Evolutionary conservation across 2,113 vertebrate genomes (phyloP), one percentile per base, ranked within the genome.

Genomic region (Asarcornis scutulata): DNA sequence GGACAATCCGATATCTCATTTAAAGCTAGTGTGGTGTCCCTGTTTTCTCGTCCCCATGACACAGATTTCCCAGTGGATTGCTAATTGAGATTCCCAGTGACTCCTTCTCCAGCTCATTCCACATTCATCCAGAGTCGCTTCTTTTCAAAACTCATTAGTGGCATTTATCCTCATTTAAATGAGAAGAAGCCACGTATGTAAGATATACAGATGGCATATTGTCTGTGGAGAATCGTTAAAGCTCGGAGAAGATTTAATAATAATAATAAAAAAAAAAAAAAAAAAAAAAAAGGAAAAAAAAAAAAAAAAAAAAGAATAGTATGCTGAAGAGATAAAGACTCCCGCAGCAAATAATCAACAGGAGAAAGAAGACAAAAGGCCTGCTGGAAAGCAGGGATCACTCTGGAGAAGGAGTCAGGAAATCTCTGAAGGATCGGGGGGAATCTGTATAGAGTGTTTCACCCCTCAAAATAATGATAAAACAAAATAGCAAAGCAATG

Each of bases 131-230:
- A 0, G 74, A 95, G 90, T 1, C 1, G 1, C 74, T 73, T 67
- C 91, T 87, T 97, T 94, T 97, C 94, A 94, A 93, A 96, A 95
- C 93, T 92, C 96, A 94, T 95, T 93, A 97, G 86, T 81, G 68
- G 83, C 91, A 93, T 96, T 97, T 97, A 95, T 93, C 86, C 75
- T 93, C 90, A 92, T 96, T 94, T 86, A 78, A 94, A 95, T 95
- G 94, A 96, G 79, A 88, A 92, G 91, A 93, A 92, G 68, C 60
- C 84, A 42, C 16, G 8, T 44, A 97, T 94, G 97, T 96, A 91
- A 91, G 71, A 86, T 75, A 82, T 67, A 52, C 90, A 95, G 95
- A 96, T 96, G 96, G 93, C 69, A 74, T 74, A 86, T 86, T 94
- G 93, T 94, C 94, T 94, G 86, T 14, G 68, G 94, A 94, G 90